Base-by-base conservation (phyloP, 2,797 vertebrate species). In the Danio albolineatus region DNA sequence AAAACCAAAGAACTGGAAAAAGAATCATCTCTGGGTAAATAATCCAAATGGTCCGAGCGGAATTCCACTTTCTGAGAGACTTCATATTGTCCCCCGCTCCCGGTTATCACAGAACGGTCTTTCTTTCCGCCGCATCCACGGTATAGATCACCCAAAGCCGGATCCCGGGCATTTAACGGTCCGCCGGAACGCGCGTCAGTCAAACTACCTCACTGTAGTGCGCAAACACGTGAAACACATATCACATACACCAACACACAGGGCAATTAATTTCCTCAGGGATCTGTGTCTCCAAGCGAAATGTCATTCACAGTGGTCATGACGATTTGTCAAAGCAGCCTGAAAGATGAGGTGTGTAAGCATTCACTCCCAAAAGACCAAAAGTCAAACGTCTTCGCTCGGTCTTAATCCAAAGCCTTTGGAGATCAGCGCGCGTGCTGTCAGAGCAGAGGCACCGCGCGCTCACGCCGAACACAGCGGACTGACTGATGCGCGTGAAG, bases 21-120 rank as follows among this genome's bases (percentile, higher is more conserved):
- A 93, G 10, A 69, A 92, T 83, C 92, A 93, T 92, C 87, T 90
- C 90, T 81, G 82, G 75, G 67, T 76, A 85, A 85, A 90, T 92
- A 91, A 86, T 92, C 91, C 88, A 83, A 82, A 81, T 19, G 51
- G 74, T 78, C 76, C 72, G 21, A 12, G 74, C 44, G 21, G 64
- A 76, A 72, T 83, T 89, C 86, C 90, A 89, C 87, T 83, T 84
- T 83, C 43, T 14, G 77, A 79, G 73, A 83, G 85, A 83, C 82
- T 88, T 59, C 88, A 81, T 89, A 82, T 83, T 90, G 43, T 28
- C 57, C 88, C 83, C 73, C 86, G 85, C 87, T 87, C 88, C 83
- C 89, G 67, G 90, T 87, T 86, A 88, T 92, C 87, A 82, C 62
- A 87, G 80, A 81, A 66, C 74, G 81, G 87, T 71, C 77, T 86